These are phyloP conservation scores for Phengaris arion DNA, from an alignment of 2,888 invertebrate genomes.

Conservation along the genomic window DNA sequence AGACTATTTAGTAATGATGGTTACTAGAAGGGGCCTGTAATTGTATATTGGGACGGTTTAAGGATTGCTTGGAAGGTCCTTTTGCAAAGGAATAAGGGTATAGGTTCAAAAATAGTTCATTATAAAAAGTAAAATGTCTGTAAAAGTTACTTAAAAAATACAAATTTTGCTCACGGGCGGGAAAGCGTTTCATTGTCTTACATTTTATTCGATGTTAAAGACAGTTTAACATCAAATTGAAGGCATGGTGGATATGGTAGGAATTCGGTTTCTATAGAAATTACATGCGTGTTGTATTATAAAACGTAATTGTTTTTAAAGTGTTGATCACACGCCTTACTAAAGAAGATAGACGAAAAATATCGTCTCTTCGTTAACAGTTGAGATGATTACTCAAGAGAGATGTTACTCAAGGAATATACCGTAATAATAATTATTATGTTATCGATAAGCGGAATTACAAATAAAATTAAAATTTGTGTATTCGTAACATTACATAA, in stretches of 20 bases:
- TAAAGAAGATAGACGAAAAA: background rate
- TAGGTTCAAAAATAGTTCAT: slow-evolving; percentile 16
- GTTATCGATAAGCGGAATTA: slow-evolving; percentile 17
- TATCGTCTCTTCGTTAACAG: background rate
- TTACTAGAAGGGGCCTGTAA: slow-evolving; percentile 13
- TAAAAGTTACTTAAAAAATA: slow-evolving; percentile 19
- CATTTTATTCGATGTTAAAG: background rate
- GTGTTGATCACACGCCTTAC: background rate
- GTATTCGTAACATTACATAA: background rate
- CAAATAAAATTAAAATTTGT: slow-evolving; percentile 22
- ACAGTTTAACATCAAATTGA: background rate
- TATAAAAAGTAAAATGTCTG: background rate
- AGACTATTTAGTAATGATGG: background rate
- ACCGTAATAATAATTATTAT: too few species aligned
- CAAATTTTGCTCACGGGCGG: background rate
- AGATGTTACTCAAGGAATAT: background rate
- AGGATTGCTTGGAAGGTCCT: slow-evolving; percentile 26
- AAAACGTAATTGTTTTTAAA: background rate
- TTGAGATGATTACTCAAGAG: too few species aligned
- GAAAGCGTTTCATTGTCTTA: background rate
- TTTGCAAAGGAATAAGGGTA: slow-evolving; percentile 8
- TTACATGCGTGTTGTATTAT: background rate
- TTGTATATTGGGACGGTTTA: slow-evolving; percentile 27
- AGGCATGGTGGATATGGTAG: background rate
- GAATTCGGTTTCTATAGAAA: background rate